Evolutionary conservation across 2,888 invertebrate genomes (phyloP), one percentile per base, ranked within the genome.

Genomic region (Philaethria dido): DNA sequence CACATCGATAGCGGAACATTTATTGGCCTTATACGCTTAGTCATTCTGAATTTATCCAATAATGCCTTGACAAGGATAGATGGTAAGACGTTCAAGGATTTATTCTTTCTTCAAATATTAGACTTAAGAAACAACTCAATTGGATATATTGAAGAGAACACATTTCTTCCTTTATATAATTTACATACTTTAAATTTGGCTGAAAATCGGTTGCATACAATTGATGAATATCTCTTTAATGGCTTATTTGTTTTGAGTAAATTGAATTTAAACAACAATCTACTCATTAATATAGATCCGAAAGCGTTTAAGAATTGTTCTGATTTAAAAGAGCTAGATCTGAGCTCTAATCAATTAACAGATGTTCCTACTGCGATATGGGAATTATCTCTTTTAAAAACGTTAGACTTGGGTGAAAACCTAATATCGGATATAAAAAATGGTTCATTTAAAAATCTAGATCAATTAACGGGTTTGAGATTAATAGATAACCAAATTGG

Each of bases 401-500:
- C 97, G 0, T 93, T 99, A 72, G 98, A 98, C 87, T 93, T 99
- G 76, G 98, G 98, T 47, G 98, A 98, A 88, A 99, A 99, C 92
- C 95, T 96, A 85, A 97, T 99, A 74, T 94, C 94, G 44, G 95
- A 95, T 66, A 96, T 99, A 68, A 95, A 94, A 79, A 97, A 98
- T 80, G 96, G 96, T 61, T 96, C 97, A 6, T 96, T 99, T 82
- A 95, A 94, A 81, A 97, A 97, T 85, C 93, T 99, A 73, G 95
- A 96, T 77, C 97, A 98, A 84, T 91, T 99, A 73, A 97, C 97
- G 54, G 97, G 97, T 11, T 92, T 99, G 65, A 94, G 98, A 63
- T 87, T 99, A 76, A 98, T 98, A 74, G 97, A 98, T 78, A 99
- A 99, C 87, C 95, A 96, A 81, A 96, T 97, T 74, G 97, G 96